Evolutionary conservation across 2,113 vertebrate genomes (phyloP).

Genomic region (Ancistrus triradiatus): DNA sequence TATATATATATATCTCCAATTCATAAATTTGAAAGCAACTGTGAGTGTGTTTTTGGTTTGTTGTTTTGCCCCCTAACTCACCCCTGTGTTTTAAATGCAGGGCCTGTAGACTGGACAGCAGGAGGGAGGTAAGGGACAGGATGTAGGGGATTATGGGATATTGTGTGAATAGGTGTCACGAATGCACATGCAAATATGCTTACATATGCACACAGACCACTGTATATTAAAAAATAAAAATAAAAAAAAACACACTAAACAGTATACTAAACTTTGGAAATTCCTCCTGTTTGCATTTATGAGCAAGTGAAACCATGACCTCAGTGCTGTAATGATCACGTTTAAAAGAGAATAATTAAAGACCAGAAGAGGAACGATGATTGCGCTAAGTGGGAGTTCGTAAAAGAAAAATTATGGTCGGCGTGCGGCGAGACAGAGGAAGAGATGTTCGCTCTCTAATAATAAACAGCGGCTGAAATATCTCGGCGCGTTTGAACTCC

Average conservation of each 20-base stretch:
- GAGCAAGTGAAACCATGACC: no score
- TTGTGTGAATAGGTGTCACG: neutral
- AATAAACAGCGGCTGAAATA: constrained; percentile 52
- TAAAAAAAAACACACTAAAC: no score
- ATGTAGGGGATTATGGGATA: constrained; percentile 9
- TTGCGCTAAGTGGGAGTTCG: neutral
- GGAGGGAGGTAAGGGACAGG: constrained; percentile 5
- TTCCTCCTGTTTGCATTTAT: no score
- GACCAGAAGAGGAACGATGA: neutral
- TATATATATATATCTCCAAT: no score
- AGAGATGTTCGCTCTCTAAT: constrained; percentile 43
- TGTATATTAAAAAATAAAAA: no score
- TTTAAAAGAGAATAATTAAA: no score
- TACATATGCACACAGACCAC: no score
- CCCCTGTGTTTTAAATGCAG: neutral
- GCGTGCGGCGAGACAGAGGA: neutral
- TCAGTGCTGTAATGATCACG: no score
- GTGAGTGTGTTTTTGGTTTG: constrained; percentile 6
- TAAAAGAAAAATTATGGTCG: neutral
- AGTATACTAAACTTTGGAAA: no score
- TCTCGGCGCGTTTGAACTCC: constrained; percentile 48
- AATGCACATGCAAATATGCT: neutral
- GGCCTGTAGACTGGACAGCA: neutral
- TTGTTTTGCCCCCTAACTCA: constrained; percentile 11
- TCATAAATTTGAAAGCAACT: no score